phyloP scores from a whole-genome alignment of 2,888 invertebrate genomes.

The Allygus modestus region DNA sequence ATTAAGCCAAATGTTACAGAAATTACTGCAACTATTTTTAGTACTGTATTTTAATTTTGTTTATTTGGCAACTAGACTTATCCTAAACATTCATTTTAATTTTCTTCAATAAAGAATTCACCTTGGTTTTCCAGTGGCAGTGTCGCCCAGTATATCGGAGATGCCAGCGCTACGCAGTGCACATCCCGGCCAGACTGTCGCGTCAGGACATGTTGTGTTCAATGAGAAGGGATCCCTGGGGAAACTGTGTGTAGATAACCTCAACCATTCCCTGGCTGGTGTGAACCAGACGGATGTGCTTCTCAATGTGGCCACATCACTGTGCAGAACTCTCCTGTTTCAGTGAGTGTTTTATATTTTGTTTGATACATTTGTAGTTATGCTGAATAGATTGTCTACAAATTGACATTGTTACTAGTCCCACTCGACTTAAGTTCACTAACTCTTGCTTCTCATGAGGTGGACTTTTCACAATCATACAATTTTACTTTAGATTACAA shows the following conservation, averaged over 20 bases:
- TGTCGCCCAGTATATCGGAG: slow-evolving; percentile 83
- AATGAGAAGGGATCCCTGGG: slow-evolving; percentile 89
- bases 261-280: slow-evolving; percentile 79
- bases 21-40: too few relatives aligned
- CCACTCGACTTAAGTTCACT: too few relatives aligned
- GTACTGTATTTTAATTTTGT: too few relatives aligned
- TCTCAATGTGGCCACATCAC: slow-evolving; percentile 85
- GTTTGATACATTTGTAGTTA: slow-evolving; percentile 34
- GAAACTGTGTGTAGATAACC: slow-evolving; percentile 88
- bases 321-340: slow-evolving; percentile 87
- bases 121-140: slow-evolving; percentile 79
- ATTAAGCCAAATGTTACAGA: too few relatives aligned
- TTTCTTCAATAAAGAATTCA: too few relatives aligned
- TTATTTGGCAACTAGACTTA: too few relatives aligned
- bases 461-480: too few relatives aligned
- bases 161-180: slow-evolving; percentile 82
- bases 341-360: slow-evolving; percentile 73
- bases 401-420: too few relatives aligned
- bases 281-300: slow-evolving; percentile 77
- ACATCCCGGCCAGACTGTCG: slow-evolving; percentile 83
- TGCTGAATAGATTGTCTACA: neutral
- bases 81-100: too few relatives aligned
- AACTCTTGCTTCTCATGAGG: too few relatives aligned
- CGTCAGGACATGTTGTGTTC: slow-evolving; percentile 90
- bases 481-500: too few relatives aligned